A percentile compares a stretch with the other conserved stretches of the same genome.
phyloP scores from a whole-genome alignment of 2,113 vertebrate species.

The Siniperca chuatsi region DNA sequence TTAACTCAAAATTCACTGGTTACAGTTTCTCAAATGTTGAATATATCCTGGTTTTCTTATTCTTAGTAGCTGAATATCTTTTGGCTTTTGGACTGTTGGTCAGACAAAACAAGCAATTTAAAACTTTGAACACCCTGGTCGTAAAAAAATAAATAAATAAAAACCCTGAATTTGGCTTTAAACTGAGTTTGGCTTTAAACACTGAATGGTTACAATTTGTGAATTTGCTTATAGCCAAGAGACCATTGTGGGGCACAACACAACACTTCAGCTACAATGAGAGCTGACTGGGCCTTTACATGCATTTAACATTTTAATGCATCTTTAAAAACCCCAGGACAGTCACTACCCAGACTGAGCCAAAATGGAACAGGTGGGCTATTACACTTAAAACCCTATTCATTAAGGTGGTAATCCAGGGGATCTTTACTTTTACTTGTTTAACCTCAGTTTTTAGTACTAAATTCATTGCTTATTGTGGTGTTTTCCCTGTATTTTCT shows the following conservation, averaged over 20 bases:
- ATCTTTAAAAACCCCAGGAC: constrained; percentile 11
- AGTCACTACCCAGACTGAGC: background rate
- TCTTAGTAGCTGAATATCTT: background rate
- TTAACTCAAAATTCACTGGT: background rate
- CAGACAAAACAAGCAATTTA: background rate
- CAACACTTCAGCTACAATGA: constrained; percentile 16
- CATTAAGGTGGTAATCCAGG: constrained; percentile 26
- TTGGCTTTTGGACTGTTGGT: background rate
- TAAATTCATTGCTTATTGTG: too few relatives aligned
- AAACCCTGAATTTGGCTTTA: background rate
- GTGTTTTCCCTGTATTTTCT: background rate
- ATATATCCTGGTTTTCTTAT: background rate
- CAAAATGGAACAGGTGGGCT: constrained; percentile 14
- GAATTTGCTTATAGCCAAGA: background rate
- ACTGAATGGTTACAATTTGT: background rate
- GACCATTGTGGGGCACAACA: background rate
- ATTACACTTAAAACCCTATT: constrained; percentile 35
- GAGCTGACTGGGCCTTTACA: constrained; percentile 22
- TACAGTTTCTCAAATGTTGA: background rate
- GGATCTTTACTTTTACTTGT: constrained; percentile 13
- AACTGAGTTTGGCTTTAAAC: background rate
- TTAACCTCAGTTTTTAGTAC: background rate
- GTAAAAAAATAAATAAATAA: background rate
- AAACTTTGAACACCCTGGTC: background rate
- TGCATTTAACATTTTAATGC: constrained; percentile 30